Percentiles rank a stretch among this genome's conserved stretches.
Evolutionary conservation across 2,797 vertebrate species (phyloP).

Genomic region (Erethizon dorsatum): DNA sequence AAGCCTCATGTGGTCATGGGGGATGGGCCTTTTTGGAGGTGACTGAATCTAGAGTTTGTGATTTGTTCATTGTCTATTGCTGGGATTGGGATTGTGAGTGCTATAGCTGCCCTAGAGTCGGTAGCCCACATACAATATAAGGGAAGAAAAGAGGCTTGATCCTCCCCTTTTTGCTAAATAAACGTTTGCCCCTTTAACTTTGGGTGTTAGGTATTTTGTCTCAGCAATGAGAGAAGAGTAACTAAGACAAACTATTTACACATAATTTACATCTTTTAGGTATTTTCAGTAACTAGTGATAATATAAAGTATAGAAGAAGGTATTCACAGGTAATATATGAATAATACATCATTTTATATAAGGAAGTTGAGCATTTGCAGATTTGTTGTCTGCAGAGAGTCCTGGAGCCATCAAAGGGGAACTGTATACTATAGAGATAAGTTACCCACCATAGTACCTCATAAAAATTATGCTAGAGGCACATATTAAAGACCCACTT

Average conservation of each 20-base stretch:
- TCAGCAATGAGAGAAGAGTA: no score
- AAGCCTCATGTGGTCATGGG: no score
- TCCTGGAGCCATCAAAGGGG: not conserved
- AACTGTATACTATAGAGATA: not conserved
- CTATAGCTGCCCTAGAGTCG: no score
- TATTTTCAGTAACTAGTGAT: not conserved
- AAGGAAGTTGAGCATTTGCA: not conserved
- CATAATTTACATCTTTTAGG: not conserved
- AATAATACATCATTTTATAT: not conserved
- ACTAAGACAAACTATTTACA: not conserved
- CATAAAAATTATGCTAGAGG: not conserved
- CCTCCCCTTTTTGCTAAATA: no score
- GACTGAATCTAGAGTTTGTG: no score
- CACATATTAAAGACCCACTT: conserved; percentile 26
- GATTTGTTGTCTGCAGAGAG: not conserved
- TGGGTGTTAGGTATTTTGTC: no score
- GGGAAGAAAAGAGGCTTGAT: no score
- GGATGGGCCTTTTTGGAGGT: no score
- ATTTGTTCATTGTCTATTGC: no score
- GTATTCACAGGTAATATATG: not conserved
- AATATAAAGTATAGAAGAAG: not conserved
- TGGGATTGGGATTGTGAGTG: no score
- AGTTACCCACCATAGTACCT: not conserved
- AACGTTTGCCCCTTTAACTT: no score
- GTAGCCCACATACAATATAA: no score